A percentile compares a stretch with the other conserved stretches of the same genome.
These are phyloP conservation scores for Eriocheir sinensis DNA, from an alignment of 1,140 invertebrate species.

Conservation along the genomic window DNA sequence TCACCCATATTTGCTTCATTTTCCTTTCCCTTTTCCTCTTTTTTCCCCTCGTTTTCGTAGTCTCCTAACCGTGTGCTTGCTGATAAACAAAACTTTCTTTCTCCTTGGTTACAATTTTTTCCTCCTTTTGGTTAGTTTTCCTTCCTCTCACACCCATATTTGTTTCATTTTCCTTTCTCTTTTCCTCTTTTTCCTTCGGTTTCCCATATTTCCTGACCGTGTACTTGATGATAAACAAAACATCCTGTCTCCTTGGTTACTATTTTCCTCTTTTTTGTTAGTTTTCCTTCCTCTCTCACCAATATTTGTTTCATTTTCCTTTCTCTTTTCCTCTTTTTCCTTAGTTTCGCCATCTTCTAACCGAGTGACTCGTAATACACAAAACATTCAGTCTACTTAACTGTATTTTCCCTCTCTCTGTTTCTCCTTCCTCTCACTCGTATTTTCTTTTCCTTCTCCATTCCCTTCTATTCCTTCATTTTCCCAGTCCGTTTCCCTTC, in stretches of 20 bases:
- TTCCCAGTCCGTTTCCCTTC: background rate
- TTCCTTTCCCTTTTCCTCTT: background rate
- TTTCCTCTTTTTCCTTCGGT: background rate
- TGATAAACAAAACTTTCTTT: too few relatives aligned
- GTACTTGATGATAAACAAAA: background rate
- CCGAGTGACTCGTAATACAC: too few relatives aligned
- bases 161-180: background rate
- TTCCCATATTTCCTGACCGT: background rate
- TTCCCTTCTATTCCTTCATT: too few relatives aligned
- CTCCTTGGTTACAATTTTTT: background rate
- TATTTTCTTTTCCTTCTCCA: too few relatives aligned
- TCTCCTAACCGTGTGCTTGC: background rate
- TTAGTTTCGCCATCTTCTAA: too few relatives aligned
- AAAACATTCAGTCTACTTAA: too few relatives aligned
- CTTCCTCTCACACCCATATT: background rate
- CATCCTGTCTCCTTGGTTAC: background rate
- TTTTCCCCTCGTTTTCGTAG: background rate
- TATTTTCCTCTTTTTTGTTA: background rate
- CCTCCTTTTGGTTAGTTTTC: background rate
- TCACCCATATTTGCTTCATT: background rate
- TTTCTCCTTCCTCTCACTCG: too few relatives aligned
- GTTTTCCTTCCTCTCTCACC: background rate
- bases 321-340: too few relatives aligned
- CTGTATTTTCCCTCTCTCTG: too few relatives aligned
- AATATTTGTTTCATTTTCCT: background rate